These are phyloP conservation scores for Speoplatyrhinus poulsoni DNA, from an alignment of 2,113 vertebrate genomes.

Conservation along the genomic window DNA sequence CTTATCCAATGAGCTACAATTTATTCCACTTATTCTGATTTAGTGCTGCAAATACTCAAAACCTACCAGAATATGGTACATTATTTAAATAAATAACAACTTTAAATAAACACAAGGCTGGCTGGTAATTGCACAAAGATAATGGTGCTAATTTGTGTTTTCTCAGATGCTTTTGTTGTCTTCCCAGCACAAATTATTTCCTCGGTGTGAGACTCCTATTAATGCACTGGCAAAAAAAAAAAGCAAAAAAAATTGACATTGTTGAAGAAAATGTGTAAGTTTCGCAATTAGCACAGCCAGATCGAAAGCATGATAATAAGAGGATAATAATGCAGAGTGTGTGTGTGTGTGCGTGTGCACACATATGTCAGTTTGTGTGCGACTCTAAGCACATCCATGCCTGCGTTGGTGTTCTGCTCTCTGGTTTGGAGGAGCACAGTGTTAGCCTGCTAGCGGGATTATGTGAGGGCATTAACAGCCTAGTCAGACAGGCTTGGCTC, in stretches of 20 bases:
- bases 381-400: not conserved
- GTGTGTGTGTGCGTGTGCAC: not conserved
- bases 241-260: slow-evolving; percentile 61
- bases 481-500: slow-evolving; percentile 73
- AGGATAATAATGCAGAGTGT: slow-evolving; percentile 71
- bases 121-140: slow-evolving; percentile 71
- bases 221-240: slow-evolving; percentile 59
- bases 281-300: slow-evolving; percentile 73
- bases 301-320: slow-evolving; percentile 70
- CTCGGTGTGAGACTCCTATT: slow-evolving; percentile 74
- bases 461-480: slow-evolving; percentile 70
- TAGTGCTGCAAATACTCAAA: slow-evolving; percentile 44
- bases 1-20: slow-evolving; percentile 47
- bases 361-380: not conserved
- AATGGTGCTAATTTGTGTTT: slow-evolving; percentile 74
- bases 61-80: slow-evolving; percentile 64
- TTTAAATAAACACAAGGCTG: slow-evolving; percentile 72
- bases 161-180: slow-evolving; percentile 73
- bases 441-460: slow-evolving; percentile 66
- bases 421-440: slow-evolving; percentile 51
- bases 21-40: slow-evolving; percentile 50
- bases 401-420: slow-evolving; percentile 2
- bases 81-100: slow-evolving; percentile 67
- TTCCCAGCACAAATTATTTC: slow-evolving; percentile 69
- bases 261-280: slow-evolving; percentile 74